Conservation (phyloP, 2,113 vertebrate species). For the Delphinus delphis region DNA sequence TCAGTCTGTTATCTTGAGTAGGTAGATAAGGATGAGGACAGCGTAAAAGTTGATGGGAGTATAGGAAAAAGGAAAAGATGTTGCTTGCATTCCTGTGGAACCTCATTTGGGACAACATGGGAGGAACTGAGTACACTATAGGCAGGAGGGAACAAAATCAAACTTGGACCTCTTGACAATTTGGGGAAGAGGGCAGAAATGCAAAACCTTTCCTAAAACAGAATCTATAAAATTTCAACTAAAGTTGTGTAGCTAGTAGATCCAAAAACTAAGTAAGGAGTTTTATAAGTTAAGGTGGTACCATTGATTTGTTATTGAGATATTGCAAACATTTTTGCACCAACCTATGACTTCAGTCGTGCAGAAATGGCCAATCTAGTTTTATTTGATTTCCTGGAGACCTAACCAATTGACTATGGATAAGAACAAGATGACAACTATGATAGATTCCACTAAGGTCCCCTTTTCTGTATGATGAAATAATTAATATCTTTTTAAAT, state of each 20-base stretch:
- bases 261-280: conserved; percentile 7
- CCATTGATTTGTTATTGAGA: not conserved
- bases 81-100: not conserved
- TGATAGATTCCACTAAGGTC: not conserved
- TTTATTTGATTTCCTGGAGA: not conserved
- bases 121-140: not conserved
- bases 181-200: not conserved
- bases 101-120: not conserved
- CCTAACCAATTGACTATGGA: not conserved
- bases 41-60: not conserved
- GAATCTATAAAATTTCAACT: not conserved
- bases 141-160: not conserved
- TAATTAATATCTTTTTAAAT: not conserved
- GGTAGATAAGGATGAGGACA: not conserved
- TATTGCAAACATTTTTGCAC: not conserved
- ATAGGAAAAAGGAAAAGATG: not conserved
- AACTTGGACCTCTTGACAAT: not conserved
- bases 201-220: not conserved
- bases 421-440: not conserved
- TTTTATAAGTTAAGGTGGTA: not conserved
- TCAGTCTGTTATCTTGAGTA: not conserved
- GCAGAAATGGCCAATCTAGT: not conserved
- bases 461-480: not conserved
- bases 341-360: not conserved
- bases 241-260: not conserved